Evolutionary conservation across 2,797 vertebrate genomes (phyloP).

Genomic region (Melanogrammus aeglefinus): DNA sequence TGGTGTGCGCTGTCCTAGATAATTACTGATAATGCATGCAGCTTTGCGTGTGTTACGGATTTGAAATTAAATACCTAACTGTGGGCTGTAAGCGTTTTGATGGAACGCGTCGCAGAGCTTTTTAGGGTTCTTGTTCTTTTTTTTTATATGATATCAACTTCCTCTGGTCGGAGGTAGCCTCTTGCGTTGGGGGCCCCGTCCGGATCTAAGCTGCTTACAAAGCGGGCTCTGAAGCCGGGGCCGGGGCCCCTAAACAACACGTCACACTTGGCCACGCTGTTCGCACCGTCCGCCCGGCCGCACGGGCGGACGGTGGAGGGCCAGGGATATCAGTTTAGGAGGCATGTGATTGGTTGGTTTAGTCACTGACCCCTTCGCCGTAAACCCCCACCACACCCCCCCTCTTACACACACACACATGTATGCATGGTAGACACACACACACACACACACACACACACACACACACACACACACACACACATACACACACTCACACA

Average conservation of each 20-base stretch:
- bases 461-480: no score
- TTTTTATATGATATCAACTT: conserved; percentile 23
- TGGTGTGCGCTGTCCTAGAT: conserved; percentile 19
- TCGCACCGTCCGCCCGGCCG: conserved; percentile 22
- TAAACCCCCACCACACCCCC: background rate
- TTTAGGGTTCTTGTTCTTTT: background rate
- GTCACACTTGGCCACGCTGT: conserved; percentile 26
- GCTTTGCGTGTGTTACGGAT: conserved; percentile 54
- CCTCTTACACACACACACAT: background rate
- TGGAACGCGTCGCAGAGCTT: conserved; percentile 30
- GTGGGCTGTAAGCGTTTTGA: conserved; percentile 31
- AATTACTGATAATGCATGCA: conserved; percentile 24
- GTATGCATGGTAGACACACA: no score
- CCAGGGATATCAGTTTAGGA: conserved; percentile 17
- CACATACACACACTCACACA: no score
- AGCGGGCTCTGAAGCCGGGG: conserved; percentile 28
- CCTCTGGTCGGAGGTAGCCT: background rate
- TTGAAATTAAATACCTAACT: conserved; percentile 33
- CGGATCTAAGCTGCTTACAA: conserved; percentile 17
- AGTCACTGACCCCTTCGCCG: conserved; percentile 8
- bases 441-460: no score
- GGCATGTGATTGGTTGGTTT: conserved; percentile 34
- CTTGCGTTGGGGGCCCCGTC: conserved; percentile 28
- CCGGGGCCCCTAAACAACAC: conserved; percentile 33
- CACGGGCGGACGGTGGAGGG: conserved; percentile 19